Evolutionary conservation across 2,797 vertebrate species (phyloP).

Genomic region (Hypotaenidia philippensis): DNA sequence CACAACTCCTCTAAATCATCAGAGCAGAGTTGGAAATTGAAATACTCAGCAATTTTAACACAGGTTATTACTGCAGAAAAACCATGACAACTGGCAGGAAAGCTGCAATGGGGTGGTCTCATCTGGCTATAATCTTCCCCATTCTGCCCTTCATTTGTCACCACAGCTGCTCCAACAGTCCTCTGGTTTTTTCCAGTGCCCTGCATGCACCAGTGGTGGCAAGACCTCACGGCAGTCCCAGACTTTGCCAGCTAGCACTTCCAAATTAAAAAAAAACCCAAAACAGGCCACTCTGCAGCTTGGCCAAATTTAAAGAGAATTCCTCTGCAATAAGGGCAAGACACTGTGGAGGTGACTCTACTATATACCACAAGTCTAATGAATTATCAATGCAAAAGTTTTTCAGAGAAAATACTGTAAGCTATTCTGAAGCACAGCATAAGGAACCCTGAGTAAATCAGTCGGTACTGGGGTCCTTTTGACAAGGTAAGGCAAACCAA

Average conservation of each 20-base stretch:
- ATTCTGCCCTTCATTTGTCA: background rate
- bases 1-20: background rate
- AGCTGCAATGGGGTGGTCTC: background rate
- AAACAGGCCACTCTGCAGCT: background rate
- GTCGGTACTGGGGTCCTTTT: background rate
- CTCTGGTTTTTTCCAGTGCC: background rate
- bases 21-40: background rate
- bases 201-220: background rate
- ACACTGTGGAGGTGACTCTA: background rate
- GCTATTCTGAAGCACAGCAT: background rate
- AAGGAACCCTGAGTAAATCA: background rate
- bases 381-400: background rate
- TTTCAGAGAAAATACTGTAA: background rate
- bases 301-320: background rate
- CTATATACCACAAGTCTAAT: background rate
- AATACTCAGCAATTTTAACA: background rate
- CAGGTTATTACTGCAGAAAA: background rate
- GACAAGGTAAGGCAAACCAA: background rate
- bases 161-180: slow-evolving; percentile 17
- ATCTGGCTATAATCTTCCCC: background rate
- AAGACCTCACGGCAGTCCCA: background rate
- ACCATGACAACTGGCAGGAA: background rate
- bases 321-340: background rate
- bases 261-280: background rate
- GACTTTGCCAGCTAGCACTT: background rate